Base-by-base conservation (phyloP, 2,888 invertebrate genomes). In the Ctena decussata region DNA sequence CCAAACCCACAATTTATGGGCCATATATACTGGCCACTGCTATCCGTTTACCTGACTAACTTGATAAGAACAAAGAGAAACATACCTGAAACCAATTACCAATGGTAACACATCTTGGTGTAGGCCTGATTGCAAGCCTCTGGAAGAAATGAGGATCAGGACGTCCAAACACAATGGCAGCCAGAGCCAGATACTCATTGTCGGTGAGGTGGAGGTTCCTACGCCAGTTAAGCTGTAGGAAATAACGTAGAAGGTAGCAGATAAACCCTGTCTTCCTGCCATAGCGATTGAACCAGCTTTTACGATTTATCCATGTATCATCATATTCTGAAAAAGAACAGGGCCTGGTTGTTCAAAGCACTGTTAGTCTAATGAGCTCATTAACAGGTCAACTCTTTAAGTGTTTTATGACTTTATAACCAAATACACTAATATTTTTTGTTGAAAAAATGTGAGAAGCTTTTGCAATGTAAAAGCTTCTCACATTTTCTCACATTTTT, bases 21-120 rank as follows among this genome's bases (percentile, higher is more conserved):
- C n/a, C n/a, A n/a, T n/a, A n/a, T n/a, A n/a, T n/a, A n/a, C n/a
- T n/a, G n/a, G n/a, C n/a, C n/a, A n/a, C n/a, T n/a, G n/a, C n/a
- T n/a, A n/a, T n/a, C n/a, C n/a, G n/a, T n/a, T n/a, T n/a, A n/a
- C n/a, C n/a, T n/a, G n/a, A n/a, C n/a, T n/a, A n/a, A n/a, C n/a
- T n/a, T n/a, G n/a, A n/a, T n/a, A n/a, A n/a, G n/a, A n/a, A n/a
- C n/a, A n/a, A n/a, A n/a, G n/a, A n/a, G n/a, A 41, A 6, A 46
- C 44, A 49, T 77, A 95, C 95, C 94, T 94, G 94, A 74, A 94
- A 94, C 94, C 94, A 94, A 87, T 91, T 94, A 21, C 91, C 93
- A 32, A 95, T 90, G 44, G 95, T 94, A 21, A 95, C 89, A 89
- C 94, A 93, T 53, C 95, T 84, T 0, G 90, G 86, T 3, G 91